A percentile compares a stretch with the other conserved stretches of the same genome.
Evolutionary conservation across 2,797 vertebrate species (phyloP).

Genomic region (Sebastes jordani): DNA sequence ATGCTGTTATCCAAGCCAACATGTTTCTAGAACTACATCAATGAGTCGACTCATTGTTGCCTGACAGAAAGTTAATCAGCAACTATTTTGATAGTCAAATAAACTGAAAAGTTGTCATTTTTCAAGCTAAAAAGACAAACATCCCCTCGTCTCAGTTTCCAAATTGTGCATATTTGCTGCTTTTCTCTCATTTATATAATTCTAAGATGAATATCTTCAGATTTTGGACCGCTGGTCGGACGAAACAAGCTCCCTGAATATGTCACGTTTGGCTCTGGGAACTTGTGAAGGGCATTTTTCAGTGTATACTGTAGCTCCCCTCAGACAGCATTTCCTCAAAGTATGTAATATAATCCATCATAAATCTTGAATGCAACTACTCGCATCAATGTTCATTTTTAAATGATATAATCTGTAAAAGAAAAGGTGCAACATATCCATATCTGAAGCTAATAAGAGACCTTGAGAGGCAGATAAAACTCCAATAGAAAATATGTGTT

Average conservation of each 20-base stretch:
- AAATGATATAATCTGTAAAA: neutral
- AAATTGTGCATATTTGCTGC: too few species aligned
- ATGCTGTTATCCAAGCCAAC: neutral
- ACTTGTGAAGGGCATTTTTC: neutral
- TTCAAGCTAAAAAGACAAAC: too few species aligned
- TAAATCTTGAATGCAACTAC: neutral
- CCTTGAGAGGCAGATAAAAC: neutral
- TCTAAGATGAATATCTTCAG: too few species aligned
- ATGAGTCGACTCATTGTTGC: fast-evolving
- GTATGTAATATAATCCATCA: neutral
- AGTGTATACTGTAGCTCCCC: neutral
- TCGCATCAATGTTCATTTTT: neutral
- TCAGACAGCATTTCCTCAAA: neutral
- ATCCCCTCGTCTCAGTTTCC: fast-evolving
- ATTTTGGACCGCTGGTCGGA: neutral
- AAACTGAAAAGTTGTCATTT: too few species aligned
- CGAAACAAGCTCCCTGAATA: neutral
- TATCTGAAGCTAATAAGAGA: neutral
- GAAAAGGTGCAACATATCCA: neutral
- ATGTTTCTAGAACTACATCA: neutral
- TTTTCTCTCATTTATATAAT: too few species aligned
- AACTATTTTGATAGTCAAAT: too few species aligned
- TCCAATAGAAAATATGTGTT: neutral
- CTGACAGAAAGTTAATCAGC: too few species aligned
- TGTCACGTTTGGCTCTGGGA: neutral